These are phyloP conservation scores for Passerina amoena DNA, from an alignment of 2,113 vertebrate species.

Conservation along the genomic window DNA sequence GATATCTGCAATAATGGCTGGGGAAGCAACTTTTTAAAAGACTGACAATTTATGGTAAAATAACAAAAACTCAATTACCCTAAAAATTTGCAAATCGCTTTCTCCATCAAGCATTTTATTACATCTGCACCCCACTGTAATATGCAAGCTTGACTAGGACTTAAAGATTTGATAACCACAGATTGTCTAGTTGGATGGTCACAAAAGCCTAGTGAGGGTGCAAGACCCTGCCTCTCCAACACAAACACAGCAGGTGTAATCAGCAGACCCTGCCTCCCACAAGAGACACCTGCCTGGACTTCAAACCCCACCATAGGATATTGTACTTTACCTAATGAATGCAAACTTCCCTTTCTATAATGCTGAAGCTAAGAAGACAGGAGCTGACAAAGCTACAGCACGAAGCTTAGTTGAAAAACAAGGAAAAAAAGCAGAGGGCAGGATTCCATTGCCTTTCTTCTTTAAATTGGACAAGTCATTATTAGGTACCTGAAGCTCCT, in stretches of 20 bases:
- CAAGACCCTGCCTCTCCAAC: neutral
- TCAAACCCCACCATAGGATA: neutral
- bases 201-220: neutral
- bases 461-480: neutral
- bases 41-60: neutral
- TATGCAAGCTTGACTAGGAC: neutral
- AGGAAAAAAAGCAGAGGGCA: neutral
- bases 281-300: neutral
- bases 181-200: neutral
- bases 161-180: neutral
- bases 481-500: neutral
- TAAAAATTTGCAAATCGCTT: neutral
- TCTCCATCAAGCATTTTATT: neutral
- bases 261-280: neutral
- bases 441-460: neutral
- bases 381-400: neutral
- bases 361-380: neutral
- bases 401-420: neutral
- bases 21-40: neutral
- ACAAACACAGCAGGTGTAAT: neutral
- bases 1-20: neutral
- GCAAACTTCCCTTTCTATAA: neutral
- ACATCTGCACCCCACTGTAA: neutral
- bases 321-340: neutral
- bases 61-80: neutral